Conservation (phyloP, 1,140 invertebrate genomes). For the Heliconius congener region DNA sequence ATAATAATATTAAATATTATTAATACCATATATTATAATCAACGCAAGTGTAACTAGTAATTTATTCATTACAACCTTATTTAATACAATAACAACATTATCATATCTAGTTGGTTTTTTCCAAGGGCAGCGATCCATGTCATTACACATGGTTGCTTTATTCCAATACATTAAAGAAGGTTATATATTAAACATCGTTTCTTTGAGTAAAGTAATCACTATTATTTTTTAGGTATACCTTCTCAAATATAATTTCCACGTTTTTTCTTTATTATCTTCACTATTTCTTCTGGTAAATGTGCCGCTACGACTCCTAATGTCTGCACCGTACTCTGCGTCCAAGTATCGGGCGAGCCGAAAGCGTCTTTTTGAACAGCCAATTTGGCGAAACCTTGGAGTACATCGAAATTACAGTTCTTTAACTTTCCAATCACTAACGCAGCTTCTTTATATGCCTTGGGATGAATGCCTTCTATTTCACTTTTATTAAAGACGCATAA, state of each 20-base stretch:
- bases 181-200: neutral
- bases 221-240: neutral
- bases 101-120: constrained; percentile 3
- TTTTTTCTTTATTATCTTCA: constrained; percentile 7
- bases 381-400: constrained; percentile 63
- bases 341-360: constrained; percentile 67
- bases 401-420: constrained; percentile 63
- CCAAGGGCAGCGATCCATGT: constrained; percentile 15
- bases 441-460: constrained; percentile 75
- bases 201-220: neutral
- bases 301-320: constrained; percentile 59
- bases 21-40: too few species aligned
- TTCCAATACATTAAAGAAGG: neutral
- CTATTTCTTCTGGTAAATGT: constrained; percentile 50
- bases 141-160: neutral
- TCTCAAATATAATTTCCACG: constrained; percentile 3
- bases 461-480: constrained; percentile 75
- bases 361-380: constrained; percentile 65
- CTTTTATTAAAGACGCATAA: constrained; percentile 77
- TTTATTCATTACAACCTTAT: neutral
- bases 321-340: constrained; percentile 60
- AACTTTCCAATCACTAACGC: constrained; percentile 65
- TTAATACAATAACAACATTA: neutral
- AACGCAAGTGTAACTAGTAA: neutral
- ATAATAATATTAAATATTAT: too few species aligned